phyloP scores from a whole-genome alignment of 2,113 vertebrate species.

The Peromyscus maniculatus region DNA sequence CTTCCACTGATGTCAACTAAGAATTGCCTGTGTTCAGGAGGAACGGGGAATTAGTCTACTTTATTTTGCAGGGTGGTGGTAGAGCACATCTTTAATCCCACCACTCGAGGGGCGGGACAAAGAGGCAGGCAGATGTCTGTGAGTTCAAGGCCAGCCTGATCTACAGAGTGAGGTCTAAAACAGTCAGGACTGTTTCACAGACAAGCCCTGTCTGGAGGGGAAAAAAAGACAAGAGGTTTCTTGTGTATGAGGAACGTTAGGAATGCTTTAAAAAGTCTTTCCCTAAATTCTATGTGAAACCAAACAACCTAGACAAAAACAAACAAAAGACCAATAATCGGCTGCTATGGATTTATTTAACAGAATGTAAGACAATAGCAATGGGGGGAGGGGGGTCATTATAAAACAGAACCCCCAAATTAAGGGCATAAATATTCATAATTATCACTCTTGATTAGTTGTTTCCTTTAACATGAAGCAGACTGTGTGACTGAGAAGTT shows the following conservation, averaged over 20 bases:
- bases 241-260: no score
- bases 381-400: not conserved
- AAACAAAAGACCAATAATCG: not conserved
- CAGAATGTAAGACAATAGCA: not conserved
- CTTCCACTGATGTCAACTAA: not conserved
- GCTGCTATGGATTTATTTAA: not conserved
- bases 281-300: no score
- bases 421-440: not conserved
- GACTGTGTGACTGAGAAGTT: not conserved
- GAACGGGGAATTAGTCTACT: not conserved
- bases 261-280: no score
- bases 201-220: no score
- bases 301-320: not conserved
- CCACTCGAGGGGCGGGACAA: no score
- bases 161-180: no score
- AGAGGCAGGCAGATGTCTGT: no score
- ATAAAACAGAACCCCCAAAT: not conserved
- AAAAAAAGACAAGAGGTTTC: no score
- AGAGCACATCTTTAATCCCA: no score
- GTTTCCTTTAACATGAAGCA: not conserved
- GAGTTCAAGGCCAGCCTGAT: no score
- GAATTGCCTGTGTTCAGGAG: not conserved
- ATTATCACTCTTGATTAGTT: not conserved
- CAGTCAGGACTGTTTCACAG: no score
- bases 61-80: not conserved